These are phyloP conservation scores for Riptortus pedestris DNA, from an alignment of 1,140 invertebrate genomes.

Conservation along the genomic window DNA sequence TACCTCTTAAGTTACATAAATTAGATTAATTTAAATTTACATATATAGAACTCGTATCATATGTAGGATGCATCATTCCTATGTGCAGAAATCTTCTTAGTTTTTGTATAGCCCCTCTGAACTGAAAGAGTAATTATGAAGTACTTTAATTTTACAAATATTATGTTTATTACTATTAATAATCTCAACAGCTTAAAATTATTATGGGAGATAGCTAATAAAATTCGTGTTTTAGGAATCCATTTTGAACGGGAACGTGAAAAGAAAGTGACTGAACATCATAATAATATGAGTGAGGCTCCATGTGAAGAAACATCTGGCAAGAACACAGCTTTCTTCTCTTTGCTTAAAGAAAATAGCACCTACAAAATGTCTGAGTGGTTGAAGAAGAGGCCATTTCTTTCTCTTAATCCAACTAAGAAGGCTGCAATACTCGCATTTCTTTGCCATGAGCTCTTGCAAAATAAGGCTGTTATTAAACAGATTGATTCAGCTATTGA, in stretches of 20 bases:
- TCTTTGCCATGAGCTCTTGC: slow-evolving; percentile 85
- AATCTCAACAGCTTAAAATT: too few species aligned
- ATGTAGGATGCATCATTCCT: too few species aligned
- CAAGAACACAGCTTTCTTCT: slow-evolving; percentile 67
- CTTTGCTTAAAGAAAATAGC: slow-evolving; percentile 58
- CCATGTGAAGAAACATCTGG: slow-evolving; percentile 46
- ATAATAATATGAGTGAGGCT: slow-evolving; percentile 57
- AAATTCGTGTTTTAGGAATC: slow-evolving; percentile 44
- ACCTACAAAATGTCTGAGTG: slow-evolving; percentile 65
- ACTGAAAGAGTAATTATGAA: too few species aligned
- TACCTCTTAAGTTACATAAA: too few species aligned
- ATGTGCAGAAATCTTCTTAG: too few species aligned
- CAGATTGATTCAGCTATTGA: slow-evolving; percentile 70
- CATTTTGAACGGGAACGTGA: slow-evolving; percentile 65
- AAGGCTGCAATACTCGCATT: slow-evolving; percentile 81
- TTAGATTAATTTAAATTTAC: too few species aligned
- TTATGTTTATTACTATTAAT: too few species aligned
- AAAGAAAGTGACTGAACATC: slow-evolving; percentile 64
- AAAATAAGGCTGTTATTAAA: slow-evolving; percentile 76
- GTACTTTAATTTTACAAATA: too few species aligned
- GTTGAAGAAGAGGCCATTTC: slow-evolving; percentile 68
- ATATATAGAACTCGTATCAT: too few species aligned
- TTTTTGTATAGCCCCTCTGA: too few species aligned
- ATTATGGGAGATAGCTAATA: too few species aligned
- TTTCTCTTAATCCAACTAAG: slow-evolving; percentile 70